phyloP scores from a whole-genome alignment of 2,888 invertebrate species.

The Danaus chrysippus region DNA sequence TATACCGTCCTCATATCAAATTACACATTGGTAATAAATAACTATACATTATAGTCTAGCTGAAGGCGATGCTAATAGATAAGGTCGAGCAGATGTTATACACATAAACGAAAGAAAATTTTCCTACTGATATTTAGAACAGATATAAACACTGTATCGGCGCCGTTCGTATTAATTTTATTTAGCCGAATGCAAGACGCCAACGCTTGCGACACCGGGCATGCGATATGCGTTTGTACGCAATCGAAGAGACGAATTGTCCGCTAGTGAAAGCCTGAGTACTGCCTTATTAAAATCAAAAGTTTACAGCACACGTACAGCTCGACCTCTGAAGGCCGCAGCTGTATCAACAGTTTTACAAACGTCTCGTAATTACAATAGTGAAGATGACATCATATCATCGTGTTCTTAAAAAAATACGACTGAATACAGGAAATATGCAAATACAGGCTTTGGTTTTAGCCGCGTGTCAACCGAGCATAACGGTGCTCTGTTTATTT shows the following conservation, averaged over 20 bases:
- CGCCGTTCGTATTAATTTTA: conserved; percentile 52
- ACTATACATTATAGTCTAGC: background rate
- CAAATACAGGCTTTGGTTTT: conserved; percentile 7
- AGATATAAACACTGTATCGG: conserved; percentile 33
- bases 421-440: background rate
- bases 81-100: background rate
- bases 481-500: conserved; percentile 24
- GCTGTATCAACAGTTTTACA: conserved; percentile 57
- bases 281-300: conserved; percentile 31
- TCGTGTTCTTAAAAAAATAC: conserved; percentile 9
- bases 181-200: conserved; percentile 59
- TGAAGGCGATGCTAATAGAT: conserved; percentile 2
- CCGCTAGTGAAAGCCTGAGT: conserved; percentile 38
- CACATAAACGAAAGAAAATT: conserved; percentile 7
- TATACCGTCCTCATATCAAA: background rate
- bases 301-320: conserved; percentile 41
- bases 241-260: conserved; percentile 30
- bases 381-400: conserved; percentile 60
- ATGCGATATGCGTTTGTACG: conserved; percentile 50
- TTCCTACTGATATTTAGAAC: conserved; percentile 12
- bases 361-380: conserved; percentile 55
- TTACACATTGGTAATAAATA: background rate
- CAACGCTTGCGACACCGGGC: conserved; percentile 64
- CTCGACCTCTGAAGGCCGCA: conserved; percentile 71
- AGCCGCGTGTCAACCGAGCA: conserved; percentile 13